Evolutionary conservation across 2,113 vertebrate species (phyloP).

Genomic region (Anoura caudifer): DNA sequence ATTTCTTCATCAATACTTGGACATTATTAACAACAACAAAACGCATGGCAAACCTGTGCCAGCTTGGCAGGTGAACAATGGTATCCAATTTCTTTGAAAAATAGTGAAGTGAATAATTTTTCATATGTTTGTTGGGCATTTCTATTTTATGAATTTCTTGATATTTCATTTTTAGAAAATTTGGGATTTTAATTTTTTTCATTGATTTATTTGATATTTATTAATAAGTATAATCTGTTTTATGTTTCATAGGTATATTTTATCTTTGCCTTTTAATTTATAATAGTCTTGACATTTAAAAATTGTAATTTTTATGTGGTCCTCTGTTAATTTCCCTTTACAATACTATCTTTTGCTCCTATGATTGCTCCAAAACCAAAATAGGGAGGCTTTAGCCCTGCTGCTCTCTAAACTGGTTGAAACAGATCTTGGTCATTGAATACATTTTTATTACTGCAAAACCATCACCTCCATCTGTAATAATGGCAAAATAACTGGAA

Average conservation of each 20-base stretch:
- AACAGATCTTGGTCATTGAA: neutral
- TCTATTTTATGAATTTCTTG: neutral
- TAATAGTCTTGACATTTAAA: neutral
- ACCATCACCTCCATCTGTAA: neutral
- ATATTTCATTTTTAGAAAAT: neutral
- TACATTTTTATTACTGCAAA: neutral
- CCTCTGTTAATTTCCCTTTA: neutral
- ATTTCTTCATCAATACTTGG: neutral
- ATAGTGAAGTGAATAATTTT: neutral
- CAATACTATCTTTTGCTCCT: conserved; percentile 1
- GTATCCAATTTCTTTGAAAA: neutral
- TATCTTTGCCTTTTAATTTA: neutral
- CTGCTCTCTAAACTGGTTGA: neutral
- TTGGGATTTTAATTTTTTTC: neutral
- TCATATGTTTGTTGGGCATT: neutral
- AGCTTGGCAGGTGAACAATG: neutral
- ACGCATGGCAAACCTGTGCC: neutral
- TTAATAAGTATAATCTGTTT: neutral
- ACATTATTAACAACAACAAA: neutral
- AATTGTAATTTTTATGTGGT: neutral
- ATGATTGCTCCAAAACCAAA: neutral
- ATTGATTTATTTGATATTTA: neutral
- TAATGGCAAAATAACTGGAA: neutral
- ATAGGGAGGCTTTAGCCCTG: neutral
- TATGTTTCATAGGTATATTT: neutral